Percentiles rank a stretch among this genome's conserved stretches.
Conservation (phyloP, 2,113 vertebrate genomes). For the Catharus minimus region DNA sequence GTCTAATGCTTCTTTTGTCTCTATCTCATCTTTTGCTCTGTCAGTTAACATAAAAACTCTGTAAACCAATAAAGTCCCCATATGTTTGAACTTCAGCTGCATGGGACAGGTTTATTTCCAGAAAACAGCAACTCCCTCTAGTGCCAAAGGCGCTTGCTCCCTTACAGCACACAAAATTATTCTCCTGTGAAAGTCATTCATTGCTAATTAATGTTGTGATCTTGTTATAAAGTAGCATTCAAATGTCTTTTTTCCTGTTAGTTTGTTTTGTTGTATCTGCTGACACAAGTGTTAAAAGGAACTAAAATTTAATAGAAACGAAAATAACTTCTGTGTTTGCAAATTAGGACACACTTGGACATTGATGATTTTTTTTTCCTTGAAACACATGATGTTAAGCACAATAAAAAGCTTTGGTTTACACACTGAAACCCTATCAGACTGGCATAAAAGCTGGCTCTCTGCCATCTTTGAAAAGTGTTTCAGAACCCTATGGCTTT, state of each 20-base stretch:
- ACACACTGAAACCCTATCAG: neutral
- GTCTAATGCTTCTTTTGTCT: neutral
- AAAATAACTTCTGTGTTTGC: neutral
- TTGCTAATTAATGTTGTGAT: neutral
- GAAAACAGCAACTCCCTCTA: slow-evolving; percentile 16
- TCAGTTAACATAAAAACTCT: neutral
- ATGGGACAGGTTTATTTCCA: neutral
- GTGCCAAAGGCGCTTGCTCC: neutral
- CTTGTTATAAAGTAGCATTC: neutral
- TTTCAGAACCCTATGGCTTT: neutral
- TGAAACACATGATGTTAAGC: neutral
- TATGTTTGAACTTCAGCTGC: neutral
- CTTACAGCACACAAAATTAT: neutral
- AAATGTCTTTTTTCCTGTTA: neutral
- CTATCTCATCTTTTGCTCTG: neutral
- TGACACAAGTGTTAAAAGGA: neutral
- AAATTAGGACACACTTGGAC: neutral
- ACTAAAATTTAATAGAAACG: neutral
- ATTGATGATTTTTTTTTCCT: neutral
- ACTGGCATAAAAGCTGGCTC: neutral
- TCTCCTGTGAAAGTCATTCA: neutral
- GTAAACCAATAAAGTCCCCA: neutral
- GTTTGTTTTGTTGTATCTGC: neutral
- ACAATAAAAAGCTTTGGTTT: neutral
- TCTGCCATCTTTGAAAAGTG: neutral